Evolutionary conservation across 2,113 vertebrate species (phyloP), one percentile per base, ranked within the genome.

Genomic region (Cromileptes altivelis): DNA sequence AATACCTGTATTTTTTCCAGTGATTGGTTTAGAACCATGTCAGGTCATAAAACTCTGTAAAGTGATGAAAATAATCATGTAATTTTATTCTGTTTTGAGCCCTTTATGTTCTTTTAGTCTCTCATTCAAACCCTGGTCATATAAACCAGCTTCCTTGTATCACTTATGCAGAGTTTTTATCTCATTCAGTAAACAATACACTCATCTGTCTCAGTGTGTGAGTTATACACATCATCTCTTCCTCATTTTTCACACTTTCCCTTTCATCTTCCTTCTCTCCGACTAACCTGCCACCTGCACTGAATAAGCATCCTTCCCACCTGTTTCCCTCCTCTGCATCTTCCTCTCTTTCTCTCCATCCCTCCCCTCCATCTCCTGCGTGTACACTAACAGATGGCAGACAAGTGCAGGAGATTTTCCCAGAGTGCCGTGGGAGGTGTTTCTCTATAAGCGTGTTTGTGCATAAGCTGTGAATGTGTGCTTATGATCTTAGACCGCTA

Each of bases 341-440:
- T 17, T 15, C 42, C 42, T 55, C 56, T 49, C 60, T n/a, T 3
- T 47, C 50, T 15, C 19, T 0, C 37, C 27, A 4, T 27, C 42
- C 27, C 33, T 45, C 4, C 45, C 23, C 21, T 11, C 49, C 3
- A 1, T 50, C 70, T 57, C 42, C 49, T 52, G 25, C 30, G 2
- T 21, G 64, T 42, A 45, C 3, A 1, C 25, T 67, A 78, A 80
- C 92, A 92, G 91, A 91, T 91, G 91, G 86, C 30, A 10, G 27
- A 65, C 65, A 18, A 75, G 50, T 65, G 58, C 37, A 37, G 61
- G 23, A 83, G 62, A 84, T 57, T 78, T 72, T 85, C 82, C 58
- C 65, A 79, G 37, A 72, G 63, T 85, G 75, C 64, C 12, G 84
- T 83, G 84, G 89, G 89, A 87, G 81, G 85, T 40, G 52, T 75